Evolutionary conservation across 2,113 vertebrate genomes (phyloP).

Genomic region (Herpetotheres cachinnans): DNA sequence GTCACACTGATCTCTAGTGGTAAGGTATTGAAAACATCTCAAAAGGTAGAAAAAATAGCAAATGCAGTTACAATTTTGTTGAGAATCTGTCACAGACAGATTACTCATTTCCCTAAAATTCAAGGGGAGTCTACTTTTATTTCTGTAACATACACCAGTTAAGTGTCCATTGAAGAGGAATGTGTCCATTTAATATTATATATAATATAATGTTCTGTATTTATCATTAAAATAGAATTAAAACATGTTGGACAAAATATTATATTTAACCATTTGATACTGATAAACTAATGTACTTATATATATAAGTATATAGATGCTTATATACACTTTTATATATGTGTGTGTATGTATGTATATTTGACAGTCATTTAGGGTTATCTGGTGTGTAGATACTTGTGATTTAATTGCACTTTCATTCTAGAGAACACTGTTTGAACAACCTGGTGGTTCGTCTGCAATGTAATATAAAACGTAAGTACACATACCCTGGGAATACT

Average conservation of each 20-base stretch:
- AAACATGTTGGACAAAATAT: background rate
- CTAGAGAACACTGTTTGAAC: conserved; percentile 78
- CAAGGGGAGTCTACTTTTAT: background rate
- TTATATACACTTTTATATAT: background rate
- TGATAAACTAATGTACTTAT: background rate
- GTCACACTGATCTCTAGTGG: conserved; percentile 72
- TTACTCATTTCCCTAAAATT: background rate
- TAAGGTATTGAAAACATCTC: background rate
- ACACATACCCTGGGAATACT: background rate
- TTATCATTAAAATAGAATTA: background rate
- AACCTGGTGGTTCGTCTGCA: conserved; percentile 74
- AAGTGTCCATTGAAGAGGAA: background rate
- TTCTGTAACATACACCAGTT: background rate
- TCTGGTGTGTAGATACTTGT: background rate
- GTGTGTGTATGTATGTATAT: background rate
- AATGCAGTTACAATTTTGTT: background rate
- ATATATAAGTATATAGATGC: background rate
- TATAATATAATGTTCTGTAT: background rate
- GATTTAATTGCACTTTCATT: conserved; percentile 60
- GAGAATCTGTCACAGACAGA: background rate
- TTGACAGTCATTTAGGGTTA: background rate
- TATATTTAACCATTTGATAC: background rate
- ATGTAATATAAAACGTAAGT: conserved; percentile 86
- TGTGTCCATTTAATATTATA: background rate
- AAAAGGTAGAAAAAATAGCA: background rate